phyloP scores from a whole-genome alignment of 2,797 vertebrate genomes.

The Pipistrellus pygmaeus region DNA sequence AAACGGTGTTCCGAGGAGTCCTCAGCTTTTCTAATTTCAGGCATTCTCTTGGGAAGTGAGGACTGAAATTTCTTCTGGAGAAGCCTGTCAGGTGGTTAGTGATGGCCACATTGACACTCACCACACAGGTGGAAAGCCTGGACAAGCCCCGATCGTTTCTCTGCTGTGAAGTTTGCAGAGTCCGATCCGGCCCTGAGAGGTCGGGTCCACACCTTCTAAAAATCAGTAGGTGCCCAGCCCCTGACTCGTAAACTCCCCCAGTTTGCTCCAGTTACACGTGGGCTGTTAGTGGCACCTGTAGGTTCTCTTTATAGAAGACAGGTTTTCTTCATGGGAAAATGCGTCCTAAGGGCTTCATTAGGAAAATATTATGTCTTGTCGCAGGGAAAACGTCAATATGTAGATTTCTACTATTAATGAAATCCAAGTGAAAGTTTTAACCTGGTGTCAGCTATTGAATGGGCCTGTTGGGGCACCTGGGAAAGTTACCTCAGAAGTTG shows the following conservation, averaged over 20 bases:
- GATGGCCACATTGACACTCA: not conserved
- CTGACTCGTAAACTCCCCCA: not conserved
- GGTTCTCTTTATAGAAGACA: not conserved
- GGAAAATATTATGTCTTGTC: not conserved
- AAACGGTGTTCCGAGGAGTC: not conserved
- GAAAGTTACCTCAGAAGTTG: conserved; percentile 44
- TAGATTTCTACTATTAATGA: conserved; percentile 44
- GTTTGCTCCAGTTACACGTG: not conserved
- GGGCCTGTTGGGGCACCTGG: conserved; percentile 3
- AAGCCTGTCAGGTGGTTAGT: not conserved
- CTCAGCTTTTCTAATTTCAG: conserved; percentile 23
- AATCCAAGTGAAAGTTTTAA: conserved; percentile 49
- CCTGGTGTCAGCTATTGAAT: conserved; percentile 2
- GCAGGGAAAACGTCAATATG: not conserved
- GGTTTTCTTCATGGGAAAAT: not conserved
- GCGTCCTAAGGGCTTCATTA: not conserved
- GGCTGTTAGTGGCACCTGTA: not conserved
- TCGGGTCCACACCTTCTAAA: not conserved
- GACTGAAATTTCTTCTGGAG: conserved; percentile 50
- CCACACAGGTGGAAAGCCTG: not conserved
- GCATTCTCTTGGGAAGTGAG: not conserved
- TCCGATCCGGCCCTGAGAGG: not conserved
- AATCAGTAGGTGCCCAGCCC: not conserved
- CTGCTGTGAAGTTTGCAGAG: not conserved
- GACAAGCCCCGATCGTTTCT: conserved; percentile 18